Evolutionary conservation across 2,888 invertebrate genomes (phyloP).

Genomic region (Eilema sororculum): DNA sequence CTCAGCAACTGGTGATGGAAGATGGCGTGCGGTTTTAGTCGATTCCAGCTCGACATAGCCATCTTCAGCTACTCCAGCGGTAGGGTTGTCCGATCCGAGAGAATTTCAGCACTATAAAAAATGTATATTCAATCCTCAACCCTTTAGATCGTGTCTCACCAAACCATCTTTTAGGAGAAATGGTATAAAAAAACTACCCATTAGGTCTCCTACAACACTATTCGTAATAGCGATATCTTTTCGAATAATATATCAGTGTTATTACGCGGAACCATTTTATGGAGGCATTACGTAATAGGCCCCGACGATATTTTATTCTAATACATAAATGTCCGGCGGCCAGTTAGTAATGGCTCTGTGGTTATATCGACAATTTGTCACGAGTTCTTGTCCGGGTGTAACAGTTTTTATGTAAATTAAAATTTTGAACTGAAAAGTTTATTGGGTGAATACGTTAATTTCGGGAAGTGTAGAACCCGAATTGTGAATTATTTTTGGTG

Average conservation of each 20-base stretch:
- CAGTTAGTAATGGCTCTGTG: conserved; percentile 40
- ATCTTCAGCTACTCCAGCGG: too few relatives aligned
- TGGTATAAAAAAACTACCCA: conserved; percentile 17
- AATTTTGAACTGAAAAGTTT: not conserved
- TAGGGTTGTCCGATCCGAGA: not conserved
- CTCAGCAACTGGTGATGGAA: too few relatives aligned
- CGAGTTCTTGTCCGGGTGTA: conserved; percentile 15
- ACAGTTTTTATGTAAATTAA: conserved; percentile 13
- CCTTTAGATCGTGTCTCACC: not conserved
- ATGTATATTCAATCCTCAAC: too few relatives aligned
- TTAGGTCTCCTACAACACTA: conserved; percentile 41
- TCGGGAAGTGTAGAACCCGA: not conserved
- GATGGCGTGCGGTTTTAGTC: too few relatives aligned
- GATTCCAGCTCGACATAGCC: too few relatives aligned
- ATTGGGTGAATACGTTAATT: not conserved
- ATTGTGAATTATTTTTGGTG: too few relatives aligned
- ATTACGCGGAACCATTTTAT: conserved; percentile 80
- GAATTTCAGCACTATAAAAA: not conserved
- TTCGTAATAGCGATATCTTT: conserved; percentile 56
- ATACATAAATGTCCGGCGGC: conserved; percentile 54
- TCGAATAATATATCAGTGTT: conserved; percentile 66
- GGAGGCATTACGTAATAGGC: conserved; percentile 74
- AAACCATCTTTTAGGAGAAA: not conserved
- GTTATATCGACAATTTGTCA: conserved; percentile 27
- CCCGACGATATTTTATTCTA: conserved; percentile 69